Conservation (phyloP, 2,797 vertebrate species). For the Chelon auratus region DNA sequence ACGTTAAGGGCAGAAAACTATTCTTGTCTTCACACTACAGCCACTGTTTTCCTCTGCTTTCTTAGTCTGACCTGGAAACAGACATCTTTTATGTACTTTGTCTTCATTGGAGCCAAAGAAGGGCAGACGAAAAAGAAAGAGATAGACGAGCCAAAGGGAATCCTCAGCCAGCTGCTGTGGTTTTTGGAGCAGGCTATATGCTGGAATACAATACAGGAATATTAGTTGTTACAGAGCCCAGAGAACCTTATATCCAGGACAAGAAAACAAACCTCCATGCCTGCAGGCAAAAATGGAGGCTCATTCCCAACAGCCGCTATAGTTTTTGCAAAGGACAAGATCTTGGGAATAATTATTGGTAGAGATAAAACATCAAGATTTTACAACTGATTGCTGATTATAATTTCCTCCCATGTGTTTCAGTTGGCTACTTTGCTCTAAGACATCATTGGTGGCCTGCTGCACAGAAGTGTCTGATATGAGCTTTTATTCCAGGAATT, state of each 20-base stretch:
- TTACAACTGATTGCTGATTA: conserved; percentile 46
- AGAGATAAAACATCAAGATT: conserved; percentile 50
- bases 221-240: conserved; percentile 46
- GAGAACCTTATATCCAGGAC: conserved; percentile 32
- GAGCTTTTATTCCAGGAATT: conserved; percentile 44
- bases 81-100: conserved; percentile 45
- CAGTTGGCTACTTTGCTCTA: conserved; percentile 1
- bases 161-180: conserved; percentile 51
- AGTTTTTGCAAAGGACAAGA: conserved; percentile 16
- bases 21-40: conserved; percentile 53
- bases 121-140: conserved; percentile 19
- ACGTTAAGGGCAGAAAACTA: conserved; percentile 51
- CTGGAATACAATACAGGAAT: conserved; percentile 59
- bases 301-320: conserved; percentile 18
- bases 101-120: conserved; percentile 49
- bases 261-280: conserved; percentile 43
- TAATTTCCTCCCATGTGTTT: conserved; percentile 36
- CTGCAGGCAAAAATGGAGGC: neutral
- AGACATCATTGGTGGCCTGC: conserved; percentile 21
- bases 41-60: conserved; percentile 48
- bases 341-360: conserved; percentile 19
- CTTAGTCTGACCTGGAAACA: conserved; percentile 43
- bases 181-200: conserved; percentile 64
- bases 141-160: conserved; percentile 41
- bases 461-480: neutral